Evolutionary conservation across 2,797 vertebrate genomes (phyloP).

Genomic region (Aplochiton taeniatus): DNA sequence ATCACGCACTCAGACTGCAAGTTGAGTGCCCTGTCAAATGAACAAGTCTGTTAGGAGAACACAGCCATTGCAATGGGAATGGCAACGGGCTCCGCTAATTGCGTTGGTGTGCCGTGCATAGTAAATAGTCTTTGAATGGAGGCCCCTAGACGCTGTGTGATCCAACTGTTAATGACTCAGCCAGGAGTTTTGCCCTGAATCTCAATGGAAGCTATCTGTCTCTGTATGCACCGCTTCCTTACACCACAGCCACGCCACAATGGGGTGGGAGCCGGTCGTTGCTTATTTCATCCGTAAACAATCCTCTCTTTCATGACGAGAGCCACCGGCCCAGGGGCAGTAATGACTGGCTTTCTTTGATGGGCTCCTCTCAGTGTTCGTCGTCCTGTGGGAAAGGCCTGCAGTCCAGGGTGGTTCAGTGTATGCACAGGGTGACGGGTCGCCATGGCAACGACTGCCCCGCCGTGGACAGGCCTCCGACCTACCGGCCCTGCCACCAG

Average conservation of each 20-base stretch:
- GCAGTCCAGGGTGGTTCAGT: slow-evolving; percentile 95
- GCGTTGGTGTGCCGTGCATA: slow-evolving; percentile 3
- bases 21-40: slow-evolving; percentile 8
- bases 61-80: neutral
- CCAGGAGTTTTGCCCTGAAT: too few species aligned
- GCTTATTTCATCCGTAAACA: too few species aligned
- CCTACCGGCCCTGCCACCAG: slow-evolving; percentile 91
- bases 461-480: slow-evolving; percentile 77
- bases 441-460: slow-evolving; percentile 92
- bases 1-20: slow-evolving; percentile 11
- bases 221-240: too few species aligned
- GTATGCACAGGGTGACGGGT: slow-evolving; percentile 94
- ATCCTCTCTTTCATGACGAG: too few species aligned
- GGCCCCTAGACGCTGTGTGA: slow-evolving; percentile 1
- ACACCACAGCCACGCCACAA: too few species aligned
- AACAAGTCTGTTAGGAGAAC: slow-evolving; percentile 6
- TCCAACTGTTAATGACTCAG: neutral
- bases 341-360: neutral
- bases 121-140: slow-evolving; percentile 13
- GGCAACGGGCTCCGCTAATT: slow-evolving; percentile 27
- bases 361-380: slow-evolving; percentile 82
- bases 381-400: slow-evolving; percentile 93
- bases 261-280: too few species aligned
- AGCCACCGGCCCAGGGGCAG: too few species aligned
- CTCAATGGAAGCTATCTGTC: too few species aligned